Evolutionary conservation across 2,113 vertebrate genomes (phyloP).

Genomic region (Dermatemys mawii): DNA sequence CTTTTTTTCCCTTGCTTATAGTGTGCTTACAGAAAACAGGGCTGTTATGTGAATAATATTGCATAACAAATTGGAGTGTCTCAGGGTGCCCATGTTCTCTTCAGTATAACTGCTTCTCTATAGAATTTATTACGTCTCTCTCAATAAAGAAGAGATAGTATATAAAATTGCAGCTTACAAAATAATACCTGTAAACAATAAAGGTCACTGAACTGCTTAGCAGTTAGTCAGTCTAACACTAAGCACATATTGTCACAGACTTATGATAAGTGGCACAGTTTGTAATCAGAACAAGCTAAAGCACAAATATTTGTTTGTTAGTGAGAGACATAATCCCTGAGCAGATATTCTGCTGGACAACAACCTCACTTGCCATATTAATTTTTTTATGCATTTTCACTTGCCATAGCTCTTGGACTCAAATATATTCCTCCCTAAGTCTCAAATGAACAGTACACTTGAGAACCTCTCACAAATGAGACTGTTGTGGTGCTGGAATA

Average conservation of each 20-base stretch:
- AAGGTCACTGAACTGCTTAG: conserved; percentile 61
- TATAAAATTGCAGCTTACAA: conserved; percentile 57
- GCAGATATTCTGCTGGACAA: not conserved
- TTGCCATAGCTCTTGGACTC: not conserved
- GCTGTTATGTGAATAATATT: conserved; percentile 35
- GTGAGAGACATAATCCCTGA: not conserved
- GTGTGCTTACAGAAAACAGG: not conserved
- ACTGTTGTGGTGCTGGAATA: not conserved
- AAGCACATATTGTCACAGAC: not conserved
- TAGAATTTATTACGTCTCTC: conserved; percentile 63
- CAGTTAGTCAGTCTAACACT: conserved; percentile 39
- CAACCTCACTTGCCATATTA: not conserved
- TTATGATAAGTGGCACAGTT: conserved; percentile 75
- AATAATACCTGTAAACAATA: conserved; percentile 44
- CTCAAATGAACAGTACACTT: not conserved
- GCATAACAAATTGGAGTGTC: conserved; percentile 59
- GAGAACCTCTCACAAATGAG: not conserved
- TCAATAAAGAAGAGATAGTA: conserved; percentile 10
- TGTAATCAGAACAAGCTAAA: not conserved
- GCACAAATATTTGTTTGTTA: not conserved
- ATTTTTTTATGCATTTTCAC: too few species aligned
- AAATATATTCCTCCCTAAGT: not conserved
- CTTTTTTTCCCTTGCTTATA: conserved; percentile 30
- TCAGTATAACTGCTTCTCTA: conserved; percentile 17
- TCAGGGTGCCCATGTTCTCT: not conserved